Conservation (phyloP, 2,113 vertebrate species). For the Mungos mungo region DNA sequence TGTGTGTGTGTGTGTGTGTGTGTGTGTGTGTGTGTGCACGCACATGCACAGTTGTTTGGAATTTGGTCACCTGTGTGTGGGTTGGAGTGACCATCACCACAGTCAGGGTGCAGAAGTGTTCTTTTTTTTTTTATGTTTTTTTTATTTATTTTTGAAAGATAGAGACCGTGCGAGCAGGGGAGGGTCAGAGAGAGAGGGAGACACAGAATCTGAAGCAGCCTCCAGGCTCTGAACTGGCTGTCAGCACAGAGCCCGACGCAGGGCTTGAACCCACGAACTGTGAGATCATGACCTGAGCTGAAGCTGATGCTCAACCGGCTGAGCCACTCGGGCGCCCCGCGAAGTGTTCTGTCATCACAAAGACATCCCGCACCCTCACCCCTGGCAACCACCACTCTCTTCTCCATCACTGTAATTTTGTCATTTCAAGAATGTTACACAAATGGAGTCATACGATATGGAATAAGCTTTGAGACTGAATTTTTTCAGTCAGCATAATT, state of each 20-base stretch:
- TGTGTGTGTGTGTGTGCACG: too few species aligned
- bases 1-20: fast-evolving
- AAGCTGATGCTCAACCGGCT: too few species aligned
- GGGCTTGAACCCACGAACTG: too few species aligned
- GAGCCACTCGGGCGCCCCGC: too few species aligned
- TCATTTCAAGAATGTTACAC: background rate
- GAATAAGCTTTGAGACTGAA: background rate
- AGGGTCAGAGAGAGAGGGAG: too few species aligned
- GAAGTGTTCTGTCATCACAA: fast-evolving
- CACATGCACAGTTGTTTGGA: background rate
- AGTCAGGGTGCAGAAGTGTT: background rate
- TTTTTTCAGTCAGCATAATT: background rate
- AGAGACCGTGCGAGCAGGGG: too few species aligned
- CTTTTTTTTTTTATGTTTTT: too few species aligned
- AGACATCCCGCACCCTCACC: background rate
- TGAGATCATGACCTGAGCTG: too few species aligned
- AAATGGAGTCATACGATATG: background rate
- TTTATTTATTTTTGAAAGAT: too few species aligned
- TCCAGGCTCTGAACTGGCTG: too few species aligned
- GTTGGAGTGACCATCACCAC: background rate
- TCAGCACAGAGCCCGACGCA: too few species aligned
- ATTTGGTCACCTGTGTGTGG: background rate
- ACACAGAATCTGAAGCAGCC: too few species aligned
- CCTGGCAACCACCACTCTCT: background rate
- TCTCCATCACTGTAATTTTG: background rate